Conservation (phyloP, 2,113 vertebrate genomes). For the Malurus elegans region DNA sequence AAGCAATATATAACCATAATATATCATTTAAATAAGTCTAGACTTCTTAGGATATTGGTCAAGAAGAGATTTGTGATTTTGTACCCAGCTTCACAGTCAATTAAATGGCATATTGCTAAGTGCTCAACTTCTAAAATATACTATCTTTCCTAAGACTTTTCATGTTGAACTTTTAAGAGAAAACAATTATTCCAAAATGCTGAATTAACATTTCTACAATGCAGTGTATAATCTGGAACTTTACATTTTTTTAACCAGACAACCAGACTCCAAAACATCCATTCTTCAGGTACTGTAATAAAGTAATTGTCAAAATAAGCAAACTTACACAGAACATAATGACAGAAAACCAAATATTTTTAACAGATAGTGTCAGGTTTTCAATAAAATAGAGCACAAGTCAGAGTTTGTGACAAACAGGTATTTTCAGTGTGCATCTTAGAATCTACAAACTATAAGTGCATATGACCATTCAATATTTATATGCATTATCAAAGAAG, state of each 20-base stretch:
- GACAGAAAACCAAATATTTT: slow-evolving; percentile 30
- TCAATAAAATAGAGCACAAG: slow-evolving; percentile 30
- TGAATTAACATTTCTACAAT: neutral
- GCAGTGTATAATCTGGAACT: neutral
- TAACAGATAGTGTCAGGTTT: slow-evolving; percentile 12
- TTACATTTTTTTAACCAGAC: neutral
- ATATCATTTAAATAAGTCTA: neutral
- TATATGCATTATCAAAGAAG: slow-evolving; percentile 58
- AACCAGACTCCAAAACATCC: neutral
- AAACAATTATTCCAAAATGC: neutral
- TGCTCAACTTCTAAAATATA: neutral
- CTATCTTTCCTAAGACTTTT: neutral
- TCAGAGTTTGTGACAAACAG: neutral
- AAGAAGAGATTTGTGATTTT: neutral
- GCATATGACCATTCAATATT: slow-evolving; percentile 33
- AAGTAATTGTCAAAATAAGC: slow-evolving; percentile 53
- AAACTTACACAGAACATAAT: slow-evolving; percentile 35
- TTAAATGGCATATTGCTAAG: neutral
- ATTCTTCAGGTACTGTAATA: slow-evolving; percentile 41
- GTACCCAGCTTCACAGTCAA: neutral
- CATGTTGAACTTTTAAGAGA: neutral
- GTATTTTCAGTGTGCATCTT: neutral
- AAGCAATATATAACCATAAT: neutral
- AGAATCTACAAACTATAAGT: slow-evolving; percentile 21
- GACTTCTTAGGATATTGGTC: neutral